A percentile compares a stretch with the other conserved stretches of the same genome.
Evolutionary conservation across 2,797 vertebrate genomes (phyloP).

Genomic region (Ctenochaetus hawaiiensis): DNA sequence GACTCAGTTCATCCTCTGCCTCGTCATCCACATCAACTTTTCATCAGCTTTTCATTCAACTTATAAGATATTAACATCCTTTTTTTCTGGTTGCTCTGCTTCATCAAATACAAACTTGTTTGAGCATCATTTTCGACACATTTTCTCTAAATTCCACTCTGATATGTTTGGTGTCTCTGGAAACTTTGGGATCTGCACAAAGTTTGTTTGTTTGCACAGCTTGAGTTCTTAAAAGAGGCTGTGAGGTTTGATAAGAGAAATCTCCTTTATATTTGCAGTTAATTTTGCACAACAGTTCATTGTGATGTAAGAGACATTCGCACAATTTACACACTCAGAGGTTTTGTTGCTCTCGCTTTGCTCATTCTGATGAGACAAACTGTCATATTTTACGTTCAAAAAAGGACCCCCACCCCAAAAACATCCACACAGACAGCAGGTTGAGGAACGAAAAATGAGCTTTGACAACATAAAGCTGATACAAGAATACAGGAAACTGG

Average conservation of each 20-base stretch:
- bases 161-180: too few relatives aligned
- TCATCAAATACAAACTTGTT: neutral
- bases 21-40: neutral
- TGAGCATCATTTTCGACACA: neutral
- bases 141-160: too few relatives aligned
- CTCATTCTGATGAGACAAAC: neutral
- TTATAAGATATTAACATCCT: neutral
- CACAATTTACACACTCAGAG: neutral
- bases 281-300: too few relatives aligned
- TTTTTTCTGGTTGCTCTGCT: neutral
- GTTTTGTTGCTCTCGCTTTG: neutral
- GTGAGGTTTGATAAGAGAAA: neutral
- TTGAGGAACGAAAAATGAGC: too few relatives aligned
- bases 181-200: too few relatives aligned
- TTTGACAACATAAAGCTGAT: too few relatives aligned
- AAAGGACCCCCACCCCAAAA: too few relatives aligned
- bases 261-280: neutral
- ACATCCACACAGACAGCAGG: too few relatives aligned
- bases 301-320: too few relatives aligned
- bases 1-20: conserved; percentile 6
- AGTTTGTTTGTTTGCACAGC: neutral
- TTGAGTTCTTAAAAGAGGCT: neutral
- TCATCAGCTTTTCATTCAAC: neutral
- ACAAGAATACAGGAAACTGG: too few relatives aligned
- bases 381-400: too few relatives aligned